A percentile compares a stretch with the other conserved stretches of the same genome.
phyloP scores from a whole-genome alignment of 2,113 vertebrate species.

The Hirundichthys speculiger region DNA sequence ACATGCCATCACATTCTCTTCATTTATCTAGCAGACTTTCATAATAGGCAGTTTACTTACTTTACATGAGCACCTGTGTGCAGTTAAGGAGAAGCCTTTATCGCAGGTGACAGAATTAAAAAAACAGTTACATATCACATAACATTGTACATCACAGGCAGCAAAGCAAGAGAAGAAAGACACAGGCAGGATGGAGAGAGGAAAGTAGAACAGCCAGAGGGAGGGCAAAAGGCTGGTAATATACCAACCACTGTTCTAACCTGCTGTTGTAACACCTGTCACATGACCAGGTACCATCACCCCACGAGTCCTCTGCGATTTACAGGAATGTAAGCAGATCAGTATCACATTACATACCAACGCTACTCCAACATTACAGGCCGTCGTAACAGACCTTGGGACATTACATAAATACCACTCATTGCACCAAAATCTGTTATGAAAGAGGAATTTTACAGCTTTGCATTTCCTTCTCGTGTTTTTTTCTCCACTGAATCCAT shows the following conservation, averaged over 20 bases:
- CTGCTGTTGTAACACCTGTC: constrained; percentile 41
- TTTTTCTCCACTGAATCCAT: background rate
- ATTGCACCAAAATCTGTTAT: background rate
- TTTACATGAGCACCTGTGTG: background rate
- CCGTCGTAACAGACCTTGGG: background rate
- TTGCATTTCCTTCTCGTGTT: background rate
- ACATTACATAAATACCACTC: constrained; percentile 21
- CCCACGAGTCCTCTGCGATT: constrained; percentile 2
- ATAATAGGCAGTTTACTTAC: background rate
- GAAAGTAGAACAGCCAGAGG: background rate
- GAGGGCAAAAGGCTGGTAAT: constrained; percentile 4
- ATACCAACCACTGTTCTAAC: constrained; percentile 9
- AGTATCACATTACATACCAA: background rate
- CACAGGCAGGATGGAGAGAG: background rate
- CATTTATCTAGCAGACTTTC: background rate
- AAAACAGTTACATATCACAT: background rate
- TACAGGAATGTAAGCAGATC: background rate
- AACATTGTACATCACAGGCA: background rate
- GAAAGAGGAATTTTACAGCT: background rate
- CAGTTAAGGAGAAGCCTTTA: background rate
- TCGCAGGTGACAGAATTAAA: background rate
- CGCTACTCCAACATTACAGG: background rate
- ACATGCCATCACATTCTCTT: background rate
- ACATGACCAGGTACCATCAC: constrained; percentile 21
- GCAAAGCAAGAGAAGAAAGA: background rate